Conservation (phyloP, 2,888 invertebrate genomes). For the Platycheirus rosarum region DNA sequence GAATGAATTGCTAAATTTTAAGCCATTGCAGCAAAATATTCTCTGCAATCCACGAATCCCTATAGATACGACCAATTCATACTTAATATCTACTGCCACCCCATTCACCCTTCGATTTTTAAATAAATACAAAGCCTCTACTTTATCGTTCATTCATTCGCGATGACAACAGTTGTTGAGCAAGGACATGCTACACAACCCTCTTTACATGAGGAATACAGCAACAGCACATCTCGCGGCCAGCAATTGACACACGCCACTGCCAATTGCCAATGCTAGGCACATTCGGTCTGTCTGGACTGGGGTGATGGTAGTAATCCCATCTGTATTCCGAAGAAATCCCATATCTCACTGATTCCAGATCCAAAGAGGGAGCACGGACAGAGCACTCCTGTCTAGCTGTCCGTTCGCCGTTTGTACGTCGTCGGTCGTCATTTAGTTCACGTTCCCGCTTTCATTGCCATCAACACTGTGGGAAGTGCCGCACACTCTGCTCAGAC, state of each 20-base stretch:
- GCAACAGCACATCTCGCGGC: conserved; percentile 43
- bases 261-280: conserved; percentile 38
- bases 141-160: conserved; percentile 56
- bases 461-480: conserved; percentile 25
- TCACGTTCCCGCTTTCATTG: background rate
- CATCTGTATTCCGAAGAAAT: conserved; percentile 69
- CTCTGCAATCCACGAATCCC: conserved; percentile 25
- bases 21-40: conserved; percentile 1
- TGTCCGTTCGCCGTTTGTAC: background rate
- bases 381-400: conserved; percentile 28
- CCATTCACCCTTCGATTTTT: conserved; percentile 20
- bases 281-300: conserved; percentile 45
- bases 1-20: conserved; percentile 30
- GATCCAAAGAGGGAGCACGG: conserved; percentile 27
- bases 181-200: conserved; percentile 45
- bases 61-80: conserved; percentile 22
- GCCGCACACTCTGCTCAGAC: conserved; percentile 42
- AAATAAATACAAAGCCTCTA: conserved; percentile 61
- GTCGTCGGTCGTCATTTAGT: conserved; percentile 9
- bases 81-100: conserved; percentile 5
- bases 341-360: conserved; percentile 66
- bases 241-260: conserved; percentile 47
- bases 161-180: conserved; percentile 7
- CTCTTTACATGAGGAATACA: background rate
- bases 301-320: conserved; percentile 66